phyloP scores from a whole-genome alignment of 2,113 vertebrate genomes.

The Plecturocebus donacophilus region DNA sequence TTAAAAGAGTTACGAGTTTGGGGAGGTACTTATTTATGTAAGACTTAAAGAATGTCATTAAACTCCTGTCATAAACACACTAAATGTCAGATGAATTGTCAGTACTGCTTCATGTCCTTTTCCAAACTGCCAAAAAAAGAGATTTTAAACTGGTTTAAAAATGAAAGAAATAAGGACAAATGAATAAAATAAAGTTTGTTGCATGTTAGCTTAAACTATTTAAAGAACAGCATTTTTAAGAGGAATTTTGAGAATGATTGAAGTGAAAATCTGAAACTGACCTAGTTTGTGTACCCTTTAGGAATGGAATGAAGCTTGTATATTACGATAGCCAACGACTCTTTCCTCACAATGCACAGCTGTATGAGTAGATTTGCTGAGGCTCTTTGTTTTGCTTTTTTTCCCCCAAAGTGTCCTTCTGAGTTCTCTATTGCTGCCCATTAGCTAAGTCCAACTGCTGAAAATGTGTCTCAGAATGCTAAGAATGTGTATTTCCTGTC shows the following conservation, averaged over 20 bases:
- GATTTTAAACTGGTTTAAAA: constrained; percentile 15
- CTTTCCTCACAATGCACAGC: background rate
- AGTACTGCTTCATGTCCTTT: constrained; percentile 13
- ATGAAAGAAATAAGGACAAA: constrained; percentile 41
- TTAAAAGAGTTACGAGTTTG: background rate
- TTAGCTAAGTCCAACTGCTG: background rate
- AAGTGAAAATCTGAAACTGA: constrained; percentile 62
- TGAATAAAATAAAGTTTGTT: background rate
- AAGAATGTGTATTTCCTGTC: background rate
- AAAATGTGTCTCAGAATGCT: background rate
- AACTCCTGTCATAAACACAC: constrained; percentile 51
- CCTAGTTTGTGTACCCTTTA: background rate
- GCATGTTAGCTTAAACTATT: constrained; percentile 56
- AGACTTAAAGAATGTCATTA: constrained; percentile 51
- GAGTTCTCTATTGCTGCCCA: background rate
- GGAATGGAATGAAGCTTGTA: background rate
- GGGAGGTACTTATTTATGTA: constrained; percentile 32
- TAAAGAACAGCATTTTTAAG: constrained; percentile 42
- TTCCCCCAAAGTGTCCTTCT: background rate
- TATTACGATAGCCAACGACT: background rate
- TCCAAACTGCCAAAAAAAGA: constrained; percentile 17
- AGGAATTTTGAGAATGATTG: constrained; percentile 49
- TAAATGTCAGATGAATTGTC: constrained; percentile 56
- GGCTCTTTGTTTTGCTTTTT: background rate
- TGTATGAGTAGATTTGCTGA: background rate